Conservation (phyloP, 2,888 invertebrate genomes). For the Elysia crispata region DNA sequence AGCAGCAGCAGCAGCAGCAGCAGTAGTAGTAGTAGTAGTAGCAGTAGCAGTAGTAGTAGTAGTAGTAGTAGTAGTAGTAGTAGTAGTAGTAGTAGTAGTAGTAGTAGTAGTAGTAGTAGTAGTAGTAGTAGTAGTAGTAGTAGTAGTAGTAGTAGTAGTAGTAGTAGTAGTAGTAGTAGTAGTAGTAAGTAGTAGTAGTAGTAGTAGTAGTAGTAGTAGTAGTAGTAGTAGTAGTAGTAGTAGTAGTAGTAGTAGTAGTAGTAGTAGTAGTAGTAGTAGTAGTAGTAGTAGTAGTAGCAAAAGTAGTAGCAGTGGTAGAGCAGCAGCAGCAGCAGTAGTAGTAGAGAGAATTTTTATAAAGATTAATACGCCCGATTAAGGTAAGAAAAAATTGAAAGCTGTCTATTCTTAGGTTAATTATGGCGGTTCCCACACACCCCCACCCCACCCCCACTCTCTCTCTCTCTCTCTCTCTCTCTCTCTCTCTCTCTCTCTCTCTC, state of each 20-base stretch:
- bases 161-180: conserved; percentile 9
- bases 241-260: not conserved
- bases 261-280: not conserved
- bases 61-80: conserved; percentile 1
- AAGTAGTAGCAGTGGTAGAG: too few species aligned
- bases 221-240: conserved; percentile 9
- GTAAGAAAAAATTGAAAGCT: not conserved
- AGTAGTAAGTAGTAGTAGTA: too few species aligned
- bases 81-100: conserved; percentile 9
- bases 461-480: too few species aligned
- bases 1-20: too few species aligned
- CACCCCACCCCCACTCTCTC: too few species aligned
- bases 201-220: conserved; percentile 9
- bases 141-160: not conserved
- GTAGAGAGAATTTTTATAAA: not conserved
- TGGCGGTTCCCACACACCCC: too few species aligned
- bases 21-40: too few species aligned
- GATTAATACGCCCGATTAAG: not conserved
- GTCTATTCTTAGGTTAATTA: too few species aligned
- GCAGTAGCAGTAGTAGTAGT: too few species aligned
- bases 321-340: not conserved
- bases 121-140: not conserved
- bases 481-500: too few species aligned
- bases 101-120: conserved; percentile 1
- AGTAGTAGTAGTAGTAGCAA: not conserved